Evolutionary conservation across 2,888 invertebrate genomes (phyloP).

Genomic region (Molorchus minor): DNA sequence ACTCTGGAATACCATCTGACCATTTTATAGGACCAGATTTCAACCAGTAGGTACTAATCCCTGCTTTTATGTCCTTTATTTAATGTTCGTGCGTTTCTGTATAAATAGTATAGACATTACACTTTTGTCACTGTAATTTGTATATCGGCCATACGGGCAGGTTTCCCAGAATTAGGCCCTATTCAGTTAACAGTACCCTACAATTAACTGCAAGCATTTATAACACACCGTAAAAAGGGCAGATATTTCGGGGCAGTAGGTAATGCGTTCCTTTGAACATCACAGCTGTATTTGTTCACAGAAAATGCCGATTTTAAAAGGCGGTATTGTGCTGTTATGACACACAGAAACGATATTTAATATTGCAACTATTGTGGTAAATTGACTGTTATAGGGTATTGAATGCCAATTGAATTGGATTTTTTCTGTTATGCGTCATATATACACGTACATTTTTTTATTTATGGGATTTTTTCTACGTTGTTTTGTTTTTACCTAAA

Average conservation of each 20-base stretch:
- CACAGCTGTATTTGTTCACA: slow-evolving; percentile 17
- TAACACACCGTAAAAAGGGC: slow-evolving; percentile 4
- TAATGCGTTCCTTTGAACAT: slow-evolving; percentile 2
- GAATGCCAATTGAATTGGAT: no score
- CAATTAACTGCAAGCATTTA: slow-evolving; percentile 3
- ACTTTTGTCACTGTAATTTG: not conserved
- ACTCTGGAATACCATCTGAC: no score
- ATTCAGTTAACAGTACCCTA: not conserved
- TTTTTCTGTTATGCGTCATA: no score
- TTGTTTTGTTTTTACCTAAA: no score
- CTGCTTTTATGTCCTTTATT: not conserved
- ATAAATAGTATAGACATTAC: not conserved
- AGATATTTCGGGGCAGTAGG: slow-evolving; percentile 1
- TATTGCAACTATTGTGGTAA: slow-evolving; percentile 14
- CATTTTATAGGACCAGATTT: no score
- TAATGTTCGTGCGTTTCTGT: not conserved
- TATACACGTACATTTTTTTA: no score
- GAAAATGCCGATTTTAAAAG: slow-evolving; percentile 12
- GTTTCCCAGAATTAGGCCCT: not conserved
- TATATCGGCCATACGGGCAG: not conserved
- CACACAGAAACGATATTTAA: slow-evolving; percentile 21
- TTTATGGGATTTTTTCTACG: no score
- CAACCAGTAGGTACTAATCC: no score
- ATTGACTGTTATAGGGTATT: no score
- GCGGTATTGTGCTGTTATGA: slow-evolving; percentile 21